Evolutionary conservation across 2,797 vertebrate species (phyloP).

Genomic region (Alfaro cultratus): DNA sequence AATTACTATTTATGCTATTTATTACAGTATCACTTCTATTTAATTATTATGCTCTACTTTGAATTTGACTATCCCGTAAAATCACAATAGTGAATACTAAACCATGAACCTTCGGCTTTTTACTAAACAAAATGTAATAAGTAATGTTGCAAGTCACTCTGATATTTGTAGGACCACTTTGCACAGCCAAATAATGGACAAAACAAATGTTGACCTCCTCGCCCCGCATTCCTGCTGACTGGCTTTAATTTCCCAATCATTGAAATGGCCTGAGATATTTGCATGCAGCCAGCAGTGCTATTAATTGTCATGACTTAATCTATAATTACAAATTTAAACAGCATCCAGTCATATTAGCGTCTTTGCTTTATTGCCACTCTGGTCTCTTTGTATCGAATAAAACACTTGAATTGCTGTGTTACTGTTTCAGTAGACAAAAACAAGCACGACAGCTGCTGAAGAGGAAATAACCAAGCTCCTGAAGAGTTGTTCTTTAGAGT

Average conservation of each 20-base stretch:
- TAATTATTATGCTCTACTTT: background rate
- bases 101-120: background rate
- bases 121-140: background rate
- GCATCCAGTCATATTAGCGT: slow-evolving; percentile 74
- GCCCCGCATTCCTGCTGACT: slow-evolving; percentile 61
- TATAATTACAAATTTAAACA: slow-evolving; percentile 80
- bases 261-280: slow-evolving; percentile 67
- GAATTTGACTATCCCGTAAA: background rate
- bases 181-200: slow-evolving; percentile 24
- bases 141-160: background rate
- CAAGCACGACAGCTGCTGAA: slow-evolving; percentile 33
- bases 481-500: slow-evolving; percentile 24
- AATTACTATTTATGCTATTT: background rate
- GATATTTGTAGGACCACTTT: slow-evolving; percentile 5
- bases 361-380: slow-evolving; percentile 72
- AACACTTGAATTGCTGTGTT: slow-evolving; percentile 65
- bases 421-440: slow-evolving; percentile 55
- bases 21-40: background rate
- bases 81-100: background rate
- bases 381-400: slow-evolving; percentile 73
- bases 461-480: slow-evolving; percentile 45
- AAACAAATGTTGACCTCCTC: slow-evolving; percentile 35
- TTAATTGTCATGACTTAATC: slow-evolving; percentile 71
- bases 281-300: slow-evolving; percentile 46
- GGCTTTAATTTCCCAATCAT: slow-evolving; percentile 68